phyloP scores from a whole-genome alignment of 2,797 vertebrate species.

The Heterohyrax brucei region DNA sequence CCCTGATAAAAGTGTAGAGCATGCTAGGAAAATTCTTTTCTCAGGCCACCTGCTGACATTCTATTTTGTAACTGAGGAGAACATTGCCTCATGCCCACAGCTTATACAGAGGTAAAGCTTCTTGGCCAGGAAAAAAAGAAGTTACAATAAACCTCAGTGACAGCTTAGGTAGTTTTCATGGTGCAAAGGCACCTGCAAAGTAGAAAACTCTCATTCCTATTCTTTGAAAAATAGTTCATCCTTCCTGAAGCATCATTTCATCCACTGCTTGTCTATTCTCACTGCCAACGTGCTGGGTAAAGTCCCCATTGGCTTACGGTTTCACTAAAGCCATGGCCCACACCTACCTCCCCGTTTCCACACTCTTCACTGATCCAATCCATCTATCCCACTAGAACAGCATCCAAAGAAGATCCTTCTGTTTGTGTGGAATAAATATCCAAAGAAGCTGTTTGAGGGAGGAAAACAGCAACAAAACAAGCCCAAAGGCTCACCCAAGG shows the following conservation, averaged over 20 bases:
- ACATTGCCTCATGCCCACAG: slow-evolving; percentile 59
- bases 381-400: background rate
- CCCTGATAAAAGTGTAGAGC: slow-evolving; percentile 71
- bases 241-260: background rate
- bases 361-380: background rate
- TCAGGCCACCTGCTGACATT: slow-evolving; percentile 77
- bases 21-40: slow-evolving; percentile 76
- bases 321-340: background rate
- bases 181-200: slow-evolving; percentile 49
- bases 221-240: background rate
- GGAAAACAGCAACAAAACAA: background rate
- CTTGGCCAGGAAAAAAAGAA: slow-evolving; percentile 61
- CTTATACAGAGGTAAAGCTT: slow-evolving; percentile 40
- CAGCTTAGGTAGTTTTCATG: slow-evolving; percentile 35
- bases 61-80: slow-evolving; percentile 69
- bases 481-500: background rate
- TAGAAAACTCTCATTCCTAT: slow-evolving; percentile 15
- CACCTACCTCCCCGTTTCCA: too few species aligned
- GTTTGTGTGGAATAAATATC: background rate
- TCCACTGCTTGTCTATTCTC: background rate
- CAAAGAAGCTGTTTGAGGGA: background rate
- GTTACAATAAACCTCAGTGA: slow-evolving; percentile 35
- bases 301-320: too few species aligned
- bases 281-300: background rate
- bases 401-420: background rate